Base-by-base conservation (phyloP, 1,140 invertebrate species). In the Lucilia cuprina region DNA sequence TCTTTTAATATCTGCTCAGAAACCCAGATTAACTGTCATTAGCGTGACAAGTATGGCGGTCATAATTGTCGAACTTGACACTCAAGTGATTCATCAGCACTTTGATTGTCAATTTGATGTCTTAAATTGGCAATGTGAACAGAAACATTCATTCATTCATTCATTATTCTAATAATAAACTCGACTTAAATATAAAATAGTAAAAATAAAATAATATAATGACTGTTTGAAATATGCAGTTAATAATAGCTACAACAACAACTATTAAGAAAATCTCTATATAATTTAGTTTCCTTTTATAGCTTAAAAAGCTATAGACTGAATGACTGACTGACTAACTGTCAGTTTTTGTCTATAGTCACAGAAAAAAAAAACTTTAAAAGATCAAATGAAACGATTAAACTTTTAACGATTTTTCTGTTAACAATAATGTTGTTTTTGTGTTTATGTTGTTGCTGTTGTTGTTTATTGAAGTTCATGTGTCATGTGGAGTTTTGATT, bases 51-150 rank as follows among this genome's bases (percentile, higher is more conserved):
- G 77, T 80, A 80, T 80, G 77, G 41, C 77, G 77, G 77, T 80
- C 77, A 80, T 80, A 80, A 80, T 80, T 80, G 77, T 80, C 77
- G 77, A 80, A 80, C 77, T 80, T 80, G 77, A 80, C 77, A 80
- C 77, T 80, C 77, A 49, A 80, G 77, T 80, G 77, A 80, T 80
- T 80, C 77, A 80, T 80, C 77, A 80, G 77, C 77, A 80, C 77
- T 80, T 80, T 80, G 77, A 80, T 80, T 80, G 77, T 80, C 77
- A 50, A 49, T 14, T 49, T 80, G 75, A 19, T 47, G 75, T 78
- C 75, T 47, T 47, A 47, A 78, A 19, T 80, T 80, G 77, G 47
- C 47, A 49, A 49, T 49, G 8, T 19, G 8, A 10, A 47, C 9
- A 8, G 7, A 74, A n/a, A 41, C 34, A 41, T 77, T 77, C 74